Conservation (phyloP, 1,140 invertebrate genomes). For the Thalassaphorura encarpata region DNA sequence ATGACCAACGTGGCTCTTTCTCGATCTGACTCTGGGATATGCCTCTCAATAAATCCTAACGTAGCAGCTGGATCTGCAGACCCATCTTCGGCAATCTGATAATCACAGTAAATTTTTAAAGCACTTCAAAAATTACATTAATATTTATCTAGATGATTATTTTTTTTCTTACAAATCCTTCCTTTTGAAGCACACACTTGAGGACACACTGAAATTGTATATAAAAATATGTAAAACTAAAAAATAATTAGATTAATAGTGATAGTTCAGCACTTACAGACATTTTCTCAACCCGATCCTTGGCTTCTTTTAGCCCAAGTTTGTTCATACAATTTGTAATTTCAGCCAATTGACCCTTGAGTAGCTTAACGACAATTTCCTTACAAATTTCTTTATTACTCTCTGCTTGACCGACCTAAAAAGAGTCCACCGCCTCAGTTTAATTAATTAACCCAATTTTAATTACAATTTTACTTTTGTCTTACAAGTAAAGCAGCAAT, state of each 20-base stretch:
- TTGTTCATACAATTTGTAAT: not conserved
- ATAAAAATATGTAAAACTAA: not conserved
- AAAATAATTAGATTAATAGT: not conserved
- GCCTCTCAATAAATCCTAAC: not conserved
- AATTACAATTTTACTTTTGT: too few relatives aligned
- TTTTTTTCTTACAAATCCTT: not conserved
- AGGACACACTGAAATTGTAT: not conserved
- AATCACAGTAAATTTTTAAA: too few relatives aligned
- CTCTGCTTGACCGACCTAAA: too few relatives aligned
- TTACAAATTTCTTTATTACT: conserved; percentile 3
- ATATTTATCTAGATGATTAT: too few relatives aligned
- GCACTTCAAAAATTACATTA: too few relatives aligned
- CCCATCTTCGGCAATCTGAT: too few relatives aligned
- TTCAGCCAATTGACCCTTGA: not conserved
- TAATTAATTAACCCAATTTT: too few relatives aligned
- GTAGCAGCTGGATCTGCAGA: not conserved
- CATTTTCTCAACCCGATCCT: conserved; percentile 2
- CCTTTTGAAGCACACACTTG: not conserved
- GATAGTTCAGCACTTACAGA: not conserved
- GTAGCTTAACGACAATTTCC: not conserved
- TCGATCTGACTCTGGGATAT: not conserved
- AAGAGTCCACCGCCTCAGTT: too few relatives aligned
- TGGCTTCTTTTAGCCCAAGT: not conserved
- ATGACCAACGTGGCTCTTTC: conserved; percentile 6
- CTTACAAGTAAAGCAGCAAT: too few relatives aligned